Conservation (phyloP, 2,888 invertebrate genomes). For the Sminthurides aquaticus region DNA sequence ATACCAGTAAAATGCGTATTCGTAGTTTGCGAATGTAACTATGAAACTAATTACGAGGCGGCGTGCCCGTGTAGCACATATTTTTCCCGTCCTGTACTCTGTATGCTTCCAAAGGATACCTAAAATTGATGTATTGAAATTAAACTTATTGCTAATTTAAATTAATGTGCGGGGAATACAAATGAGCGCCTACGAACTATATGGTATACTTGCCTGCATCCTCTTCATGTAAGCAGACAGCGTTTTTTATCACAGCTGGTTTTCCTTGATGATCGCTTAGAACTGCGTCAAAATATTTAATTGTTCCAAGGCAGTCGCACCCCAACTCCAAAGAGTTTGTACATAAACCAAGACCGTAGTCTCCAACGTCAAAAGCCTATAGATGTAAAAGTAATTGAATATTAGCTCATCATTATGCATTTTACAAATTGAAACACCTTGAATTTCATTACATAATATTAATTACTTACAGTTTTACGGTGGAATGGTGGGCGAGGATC, state of each 20-base stretch:
- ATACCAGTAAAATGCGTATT: slow-evolving; percentile 36
- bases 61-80: slow-evolving; percentile 25
- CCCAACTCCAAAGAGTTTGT: slow-evolving; percentile 31
- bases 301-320: slow-evolving; percentile 33
- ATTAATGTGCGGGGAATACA: too few relatives aligned
- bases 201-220: slow-evolving; percentile 29
- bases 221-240: slow-evolving; percentile 40
- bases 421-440: too few relatives aligned
- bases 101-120: slow-evolving; percentile 36
- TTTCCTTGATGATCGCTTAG: slow-evolving; percentile 29
- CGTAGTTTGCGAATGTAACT: slow-evolving; percentile 37
- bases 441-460: neutral
- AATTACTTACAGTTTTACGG: slow-evolving; percentile 30
- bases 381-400: neutral
- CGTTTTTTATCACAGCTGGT: slow-evolving; percentile 28
- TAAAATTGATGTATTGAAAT: neutral
- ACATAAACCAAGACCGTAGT: slow-evolving; percentile 32
- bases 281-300: slow-evolving; percentile 34
- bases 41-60: slow-evolving; percentile 35
- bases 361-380: slow-evolving; percentile 32
- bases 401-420: too few relatives aligned
- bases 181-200: neutral
- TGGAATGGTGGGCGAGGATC: slow-evolving; percentile 39
- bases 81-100: slow-evolving; percentile 33
- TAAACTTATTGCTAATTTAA: neutral